phyloP scores from a whole-genome alignment of 2,113 vertebrate genomes.

The Phalacrocorax carbo region DNA sequence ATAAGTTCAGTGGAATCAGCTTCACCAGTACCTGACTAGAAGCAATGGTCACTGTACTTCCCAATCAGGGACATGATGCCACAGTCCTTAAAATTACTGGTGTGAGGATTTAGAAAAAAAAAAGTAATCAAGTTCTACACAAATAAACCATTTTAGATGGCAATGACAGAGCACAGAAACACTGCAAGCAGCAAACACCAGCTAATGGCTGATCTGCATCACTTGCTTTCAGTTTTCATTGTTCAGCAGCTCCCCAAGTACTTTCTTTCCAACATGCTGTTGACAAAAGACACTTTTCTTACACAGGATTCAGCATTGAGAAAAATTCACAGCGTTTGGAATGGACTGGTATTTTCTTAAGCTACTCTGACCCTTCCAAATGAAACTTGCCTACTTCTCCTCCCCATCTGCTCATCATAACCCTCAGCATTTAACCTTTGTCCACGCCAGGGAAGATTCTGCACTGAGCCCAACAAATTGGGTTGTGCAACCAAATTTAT shows the following conservation, averaged over 20 bases:
- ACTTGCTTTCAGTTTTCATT: background rate
- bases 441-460: rapidly evolving
- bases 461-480: background rate
- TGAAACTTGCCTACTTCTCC: background rate
- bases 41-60: background rate
- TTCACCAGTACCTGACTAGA: background rate
- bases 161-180: background rate
- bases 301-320: background rate
- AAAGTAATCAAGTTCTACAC: background rate
- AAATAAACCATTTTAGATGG: background rate
- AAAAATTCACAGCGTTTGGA: background rate
- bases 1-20: background rate
- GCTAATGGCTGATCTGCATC: background rate
- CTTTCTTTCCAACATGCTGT: background rate
- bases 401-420: background rate
- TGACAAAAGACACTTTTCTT: background rate
- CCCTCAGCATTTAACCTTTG: background rate
- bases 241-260: background rate
- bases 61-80: background rate
- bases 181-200: background rate
- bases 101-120: background rate
- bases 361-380: background rate
- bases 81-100: background rate
- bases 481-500: rapidly evolving
- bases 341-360: background rate